Evolutionary conservation across 2,797 vertebrate species (phyloP), one percentile per base, ranked within the genome.

Genomic region (Helicolenus hilgendorfi): DNA sequence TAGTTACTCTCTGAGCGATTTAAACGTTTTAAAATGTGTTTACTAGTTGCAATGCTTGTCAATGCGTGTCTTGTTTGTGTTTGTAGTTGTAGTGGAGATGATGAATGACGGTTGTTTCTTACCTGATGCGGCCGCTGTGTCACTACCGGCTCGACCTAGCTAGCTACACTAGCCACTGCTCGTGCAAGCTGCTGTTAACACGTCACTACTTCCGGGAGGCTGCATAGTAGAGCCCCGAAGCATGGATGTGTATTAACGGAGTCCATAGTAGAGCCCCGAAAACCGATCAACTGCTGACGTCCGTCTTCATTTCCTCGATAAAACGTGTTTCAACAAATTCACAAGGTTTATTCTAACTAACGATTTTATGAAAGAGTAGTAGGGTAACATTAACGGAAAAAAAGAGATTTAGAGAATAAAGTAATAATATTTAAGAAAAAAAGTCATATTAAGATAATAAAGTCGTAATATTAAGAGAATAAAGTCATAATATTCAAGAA

Each of bases 61-160:
- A 27, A 27, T 10, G 2, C 1, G 2, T 35, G 1, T 31, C 2
- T 15, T 27, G 1, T n/a, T 13, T 60, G 27, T 65, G 58, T 65
- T 45, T 45, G 3, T 11, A 67, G 38, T 24, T 29, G 31, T 0
- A 64, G 33, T 3, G 3, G 26, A 90, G 81, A 76, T 22, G 31
- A 72, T 49, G 29, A 88, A 78, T 88, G 63, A 56, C 64, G 83
- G 49, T 38, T n/a, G 8, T 92, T 80, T 90, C 97, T 97, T 93
- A 97, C 97, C 97, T 97, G 97, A 95, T 92, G 79, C 94, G 81
- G 96, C 97, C 95, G 96, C 95, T 97, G 96, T 97, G 96, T 97
- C 96, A 95, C 96, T 97, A 93, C 92, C 94, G 95, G 97, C 96
- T 93, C 92, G 94, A 88, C 91, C 95, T 94, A 94, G 94, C 96